phyloP scores from a whole-genome alignment of 2,113 vertebrate species.

The Aldabrachelys gigantea region DNA sequence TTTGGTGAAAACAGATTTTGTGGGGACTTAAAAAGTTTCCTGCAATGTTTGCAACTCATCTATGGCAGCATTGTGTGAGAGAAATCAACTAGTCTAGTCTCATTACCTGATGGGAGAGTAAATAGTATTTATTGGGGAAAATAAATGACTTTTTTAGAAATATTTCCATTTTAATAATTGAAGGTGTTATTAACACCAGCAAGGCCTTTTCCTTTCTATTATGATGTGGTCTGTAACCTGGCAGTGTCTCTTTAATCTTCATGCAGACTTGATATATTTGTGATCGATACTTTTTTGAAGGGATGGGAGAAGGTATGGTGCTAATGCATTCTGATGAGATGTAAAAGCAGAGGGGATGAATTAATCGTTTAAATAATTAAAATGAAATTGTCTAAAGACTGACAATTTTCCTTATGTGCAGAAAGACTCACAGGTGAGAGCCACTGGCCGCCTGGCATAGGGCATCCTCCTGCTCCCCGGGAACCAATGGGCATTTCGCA shows the following conservation, averaged over 20 bases:
- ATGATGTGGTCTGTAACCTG: slow-evolving; percentile 59
- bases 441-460: too few relatives aligned
- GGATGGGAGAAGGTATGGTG: background rate
- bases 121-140: slow-evolving; percentile 9
- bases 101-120: slow-evolving; percentile 7
- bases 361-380: background rate
- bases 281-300: background rate
- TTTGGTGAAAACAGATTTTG: slow-evolving; percentile 59
- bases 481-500: background rate
- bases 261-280: slow-evolving; percentile 59
- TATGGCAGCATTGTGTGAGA: slow-evolving; percentile 19
- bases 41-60: slow-evolving; percentile 59
- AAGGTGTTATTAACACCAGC: slow-evolving; percentile 57
- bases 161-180: slow-evolving; percentile 54
- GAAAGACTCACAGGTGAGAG: too few relatives aligned
- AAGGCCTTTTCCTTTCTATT: slow-evolving; percentile 23
- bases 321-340: slow-evolving; percentile 51
- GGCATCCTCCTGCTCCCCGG: background rate
- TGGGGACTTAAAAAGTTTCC: slow-evolving; percentile 55
- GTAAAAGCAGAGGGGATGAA: background rate
- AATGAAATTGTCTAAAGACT: background rate
- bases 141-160: slow-evolving; percentile 56
- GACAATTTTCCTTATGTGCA: background rate
- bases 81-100: slow-evolving; percentile 50
- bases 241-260: slow-evolving; percentile 52